These are phyloP conservation scores for Pagetopsis macropterus DNA, from an alignment of 2,797 vertebrate genomes.

Conservation along the genomic window DNA sequence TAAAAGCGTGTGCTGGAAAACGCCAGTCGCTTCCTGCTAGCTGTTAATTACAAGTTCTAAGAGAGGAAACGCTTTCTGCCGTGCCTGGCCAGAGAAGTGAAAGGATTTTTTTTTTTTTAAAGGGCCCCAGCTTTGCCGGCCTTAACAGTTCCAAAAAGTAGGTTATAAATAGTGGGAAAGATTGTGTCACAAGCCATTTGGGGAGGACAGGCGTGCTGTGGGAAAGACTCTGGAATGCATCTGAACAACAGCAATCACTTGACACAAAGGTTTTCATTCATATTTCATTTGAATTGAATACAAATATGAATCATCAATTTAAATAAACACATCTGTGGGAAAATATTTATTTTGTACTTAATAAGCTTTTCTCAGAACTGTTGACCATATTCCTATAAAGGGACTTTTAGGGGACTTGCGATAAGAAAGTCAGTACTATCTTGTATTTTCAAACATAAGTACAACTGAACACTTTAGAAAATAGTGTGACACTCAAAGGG, in stretches of 20 bases:
- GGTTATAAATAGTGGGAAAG: constrained; percentile 71
- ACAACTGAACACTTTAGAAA: too few species aligned
- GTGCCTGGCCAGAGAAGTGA: constrained; percentile 19
- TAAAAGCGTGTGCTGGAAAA: constrained; percentile 65
- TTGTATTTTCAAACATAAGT: too few species aligned
- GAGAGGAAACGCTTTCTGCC: constrained; percentile 38
- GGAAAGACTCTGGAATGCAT: constrained; percentile 24
- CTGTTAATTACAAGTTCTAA: constrained; percentile 63
- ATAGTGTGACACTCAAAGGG: too few species aligned
- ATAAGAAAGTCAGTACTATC: too few species aligned
- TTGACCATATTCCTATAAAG: not conserved
- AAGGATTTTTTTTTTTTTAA: not conserved
- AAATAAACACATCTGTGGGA: not conserved
- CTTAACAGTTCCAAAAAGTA: constrained; percentile 33
- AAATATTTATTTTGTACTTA: not conserved
- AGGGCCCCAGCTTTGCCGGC: constrained; percentile 18
- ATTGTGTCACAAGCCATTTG: constrained; percentile 54
- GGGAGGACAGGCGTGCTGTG: constrained; percentile 19
- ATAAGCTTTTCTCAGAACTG: not conserved
- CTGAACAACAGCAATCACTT: constrained; percentile 10
- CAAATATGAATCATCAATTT: not conserved
- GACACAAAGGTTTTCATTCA: constrained; percentile 4
- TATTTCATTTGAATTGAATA: not conserved
- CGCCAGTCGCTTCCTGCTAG: constrained; percentile 57
- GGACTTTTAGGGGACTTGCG: too few species aligned